Evolutionary conservation across 1,140 invertebrate genomes (phyloP).

Genomic region (Drosophila pectinifera): DNA sequence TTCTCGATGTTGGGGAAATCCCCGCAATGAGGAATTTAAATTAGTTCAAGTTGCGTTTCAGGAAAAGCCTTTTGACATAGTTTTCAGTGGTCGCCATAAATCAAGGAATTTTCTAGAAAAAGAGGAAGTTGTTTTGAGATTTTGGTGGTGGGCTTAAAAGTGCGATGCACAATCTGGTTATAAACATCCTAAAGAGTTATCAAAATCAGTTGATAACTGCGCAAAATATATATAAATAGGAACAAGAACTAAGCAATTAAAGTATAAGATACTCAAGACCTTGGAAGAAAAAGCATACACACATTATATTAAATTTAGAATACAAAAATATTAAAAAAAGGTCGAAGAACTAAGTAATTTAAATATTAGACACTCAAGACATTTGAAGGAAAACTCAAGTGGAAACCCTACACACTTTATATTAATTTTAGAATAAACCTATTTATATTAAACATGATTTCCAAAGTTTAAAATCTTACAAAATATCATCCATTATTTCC

Average conservation of each 20-base stretch:
- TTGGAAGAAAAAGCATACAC: too few species aligned
- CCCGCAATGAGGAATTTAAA: conserved; percentile 70
- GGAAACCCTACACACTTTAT: too few species aligned
- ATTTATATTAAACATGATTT: neutral
- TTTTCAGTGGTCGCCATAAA: conserved; percentile 62
- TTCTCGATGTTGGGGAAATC: conserved; percentile 36
- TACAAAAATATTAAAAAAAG: neutral
- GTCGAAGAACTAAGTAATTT: rapidly evolving
- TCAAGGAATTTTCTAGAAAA: conserved; percentile 24
- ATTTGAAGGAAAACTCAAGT: too few species aligned
- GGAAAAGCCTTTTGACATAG: conserved; percentile 76
- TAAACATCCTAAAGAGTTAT: neutral
- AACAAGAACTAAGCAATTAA: too few species aligned
- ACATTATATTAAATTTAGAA: too few species aligned
- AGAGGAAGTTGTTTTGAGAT: neutral
- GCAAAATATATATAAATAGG: neutral
- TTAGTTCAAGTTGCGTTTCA: conserved; percentile 70
- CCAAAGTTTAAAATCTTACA: neutral
- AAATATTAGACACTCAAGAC: too few species aligned
- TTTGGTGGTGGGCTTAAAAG: neutral
- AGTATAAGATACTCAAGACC: too few species aligned
- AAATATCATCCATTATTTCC: too few species aligned
- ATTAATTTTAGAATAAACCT: too few species aligned
- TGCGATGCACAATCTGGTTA: neutral
- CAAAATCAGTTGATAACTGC: neutral